Conservation (phyloP, 2,888 invertebrate genomes). For the Cerastoderma edule region DNA sequence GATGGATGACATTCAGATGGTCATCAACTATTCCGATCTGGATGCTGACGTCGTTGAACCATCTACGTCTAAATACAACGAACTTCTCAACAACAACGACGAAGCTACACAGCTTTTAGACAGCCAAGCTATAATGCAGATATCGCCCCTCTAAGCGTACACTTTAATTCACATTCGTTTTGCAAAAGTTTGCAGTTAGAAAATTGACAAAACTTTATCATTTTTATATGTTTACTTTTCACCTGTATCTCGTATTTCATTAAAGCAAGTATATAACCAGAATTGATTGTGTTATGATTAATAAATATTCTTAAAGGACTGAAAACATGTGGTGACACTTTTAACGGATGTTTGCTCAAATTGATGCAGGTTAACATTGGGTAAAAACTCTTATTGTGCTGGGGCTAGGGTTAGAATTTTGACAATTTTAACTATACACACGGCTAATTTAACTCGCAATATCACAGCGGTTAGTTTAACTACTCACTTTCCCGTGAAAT, state of each 20-base stretch:
- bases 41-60: conserved; percentile 23
- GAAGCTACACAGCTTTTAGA: not conserved
- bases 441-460: too few relatives aligned
- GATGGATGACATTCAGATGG: conserved; percentile 25
- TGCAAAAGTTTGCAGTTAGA: not conserved
- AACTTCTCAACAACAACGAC: conserved; percentile 21
- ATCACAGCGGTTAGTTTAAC: too few relatives aligned
- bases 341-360: too few relatives aligned
- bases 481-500: too few relatives aligned
- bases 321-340: too few relatives aligned
- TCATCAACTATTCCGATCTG: conserved; percentile 24
- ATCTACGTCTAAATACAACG: conserved; percentile 27
- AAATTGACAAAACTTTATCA: not conserved
- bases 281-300: not conserved
- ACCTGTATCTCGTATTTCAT: conserved; percentile 5
- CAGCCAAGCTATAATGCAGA: conserved; percentile 21
- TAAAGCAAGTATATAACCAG: conserved; percentile 1
- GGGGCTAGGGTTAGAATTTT: too few relatives aligned
- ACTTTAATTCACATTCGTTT: too few relatives aligned
- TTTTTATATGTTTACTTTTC: not conserved
- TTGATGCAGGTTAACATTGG: too few relatives aligned
- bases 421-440: too few relatives aligned
- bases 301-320: not conserved
- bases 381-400: too few relatives aligned
- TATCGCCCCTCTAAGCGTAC: too few relatives aligned